Base-by-base conservation (phyloP, 37 sponge, comb jelly and placozoan genomes). In the Cliona cf. orientalis region DNA sequence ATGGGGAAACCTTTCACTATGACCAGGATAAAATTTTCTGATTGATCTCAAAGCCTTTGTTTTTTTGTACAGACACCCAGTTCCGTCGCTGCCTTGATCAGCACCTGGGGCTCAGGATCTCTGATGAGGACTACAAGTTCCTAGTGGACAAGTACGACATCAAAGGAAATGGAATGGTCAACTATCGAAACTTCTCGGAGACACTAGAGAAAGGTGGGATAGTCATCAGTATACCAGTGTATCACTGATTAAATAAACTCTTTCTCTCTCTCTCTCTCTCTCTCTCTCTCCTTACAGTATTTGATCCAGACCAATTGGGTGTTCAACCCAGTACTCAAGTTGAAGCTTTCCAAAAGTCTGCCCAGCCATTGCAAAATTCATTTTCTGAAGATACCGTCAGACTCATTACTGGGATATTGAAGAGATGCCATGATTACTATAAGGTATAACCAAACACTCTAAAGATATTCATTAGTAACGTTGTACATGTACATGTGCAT, bases 51-150 rank as follows among this genome's bases (percentile, higher is more conserved):
- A n/a, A n/a, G n/a, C n/a, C n/a, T n/a, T n/a, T n/a, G n/a, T n/a
- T 29, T 42, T 36, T 26, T 19, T 31, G 11, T 46, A 19, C 87
- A 97, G 97, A 58, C 40, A 64, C 70, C 34, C 95, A 94, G 75
- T 97, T 97, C 60, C 84, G 84, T 72, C 81, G 97, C 6, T 94
- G 90, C 56, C 70, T 97, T 42, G 85, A 91, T 76, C 86, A 88
- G 59, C 80, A 91, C 65, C 80, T 97, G 60, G 86, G 86, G 4
- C 70, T 96, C 43, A 76, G 46, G 1, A 45, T 96, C 61, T 63
- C 86, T 26, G 89, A 90, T 44, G 70, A 41, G 26, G 97, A 96
- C 70, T 88, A 66, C 42, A 53, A 71, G 42, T 69, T 46, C 40
- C 49, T 93, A 66, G 66, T 70, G 28, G 58, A 58, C 35, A 91